Evolutionary conservation across 1,140 invertebrate species (phyloP).

Genomic region (Leptinotarsa texana): DNA sequence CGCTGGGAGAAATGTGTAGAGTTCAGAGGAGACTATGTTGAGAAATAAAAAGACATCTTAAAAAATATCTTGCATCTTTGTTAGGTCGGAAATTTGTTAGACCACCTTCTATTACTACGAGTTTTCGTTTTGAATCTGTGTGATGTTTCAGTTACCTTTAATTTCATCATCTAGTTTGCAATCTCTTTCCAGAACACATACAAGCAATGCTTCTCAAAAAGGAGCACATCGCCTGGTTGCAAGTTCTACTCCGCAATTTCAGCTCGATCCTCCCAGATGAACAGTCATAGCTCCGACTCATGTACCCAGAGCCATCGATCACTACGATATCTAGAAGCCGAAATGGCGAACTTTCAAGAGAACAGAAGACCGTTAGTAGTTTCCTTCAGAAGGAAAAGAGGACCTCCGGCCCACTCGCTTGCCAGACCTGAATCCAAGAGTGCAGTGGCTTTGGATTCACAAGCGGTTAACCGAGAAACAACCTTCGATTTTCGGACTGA

Average conservation of each 20-base stretch:
- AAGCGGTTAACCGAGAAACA: not conserved
- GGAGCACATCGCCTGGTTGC: not conserved
- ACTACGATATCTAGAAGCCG: not conserved
- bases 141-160: too few species aligned
- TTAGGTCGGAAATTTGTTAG: too few species aligned
- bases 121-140: too few species aligned
- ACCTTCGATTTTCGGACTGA: not conserved
- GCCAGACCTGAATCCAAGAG: not conserved
- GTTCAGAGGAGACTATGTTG: too few species aligned
- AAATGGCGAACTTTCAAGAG: not conserved
- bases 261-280: not conserved
- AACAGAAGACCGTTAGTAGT: not conserved
- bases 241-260: not conserved
- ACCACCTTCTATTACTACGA: too few species aligned
- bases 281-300: not conserved
- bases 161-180: too few species aligned
- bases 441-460: not conserved
- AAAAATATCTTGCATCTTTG: too few species aligned
- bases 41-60: too few species aligned
- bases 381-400: constrained; percentile 15
- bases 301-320: not conserved
- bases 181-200: not conserved
- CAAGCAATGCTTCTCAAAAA: not conserved
- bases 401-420: not conserved
- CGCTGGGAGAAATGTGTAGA: too few species aligned